A percentile compares a stretch with the other conserved stretches of the same genome.
phyloP scores from a whole-genome alignment of 2,888 invertebrate species.

The Oligia latruncula region DNA sequence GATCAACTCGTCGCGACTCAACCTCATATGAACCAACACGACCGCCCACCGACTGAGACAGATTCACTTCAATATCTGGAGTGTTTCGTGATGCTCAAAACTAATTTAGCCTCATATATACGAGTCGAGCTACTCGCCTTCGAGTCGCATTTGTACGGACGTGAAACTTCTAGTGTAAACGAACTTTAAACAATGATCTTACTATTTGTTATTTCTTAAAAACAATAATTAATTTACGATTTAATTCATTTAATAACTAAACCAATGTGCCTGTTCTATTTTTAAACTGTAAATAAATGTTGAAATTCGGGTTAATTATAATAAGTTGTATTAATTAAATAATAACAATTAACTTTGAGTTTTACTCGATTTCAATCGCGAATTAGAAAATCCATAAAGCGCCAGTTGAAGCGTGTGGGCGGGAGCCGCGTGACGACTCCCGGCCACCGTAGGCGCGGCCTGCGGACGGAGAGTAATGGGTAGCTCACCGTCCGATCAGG shows the following conservation, averaged over 20 bases:
- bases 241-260: conserved; percentile 18
- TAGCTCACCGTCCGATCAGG: no score
- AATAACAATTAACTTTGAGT: not conserved
- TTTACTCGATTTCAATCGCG: not conserved
- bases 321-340: conserved; percentile 20
- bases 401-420: no score
- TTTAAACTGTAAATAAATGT: conserved; percentile 55
- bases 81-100: not conserved
- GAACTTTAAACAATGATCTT: not conserved
- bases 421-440: no score
- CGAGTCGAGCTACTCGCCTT: not conserved
- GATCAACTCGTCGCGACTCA: conserved; percentile 76
- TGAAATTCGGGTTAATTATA: conserved; percentile 14
- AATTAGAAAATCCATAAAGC: not conserved
- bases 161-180: not conserved
- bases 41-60: no score
- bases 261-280: conserved; percentile 43
- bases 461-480: no score
- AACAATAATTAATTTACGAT: not conserved
- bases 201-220: not conserved
- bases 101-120: not conserved
- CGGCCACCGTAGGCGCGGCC: no score
- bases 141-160: not conserved
- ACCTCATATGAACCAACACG: conserved; percentile 68
- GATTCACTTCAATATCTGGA: not conserved